Evolutionary conservation across 2,888 invertebrate species (phyloP).

Genomic region (Anaspis maculata): DNA sequence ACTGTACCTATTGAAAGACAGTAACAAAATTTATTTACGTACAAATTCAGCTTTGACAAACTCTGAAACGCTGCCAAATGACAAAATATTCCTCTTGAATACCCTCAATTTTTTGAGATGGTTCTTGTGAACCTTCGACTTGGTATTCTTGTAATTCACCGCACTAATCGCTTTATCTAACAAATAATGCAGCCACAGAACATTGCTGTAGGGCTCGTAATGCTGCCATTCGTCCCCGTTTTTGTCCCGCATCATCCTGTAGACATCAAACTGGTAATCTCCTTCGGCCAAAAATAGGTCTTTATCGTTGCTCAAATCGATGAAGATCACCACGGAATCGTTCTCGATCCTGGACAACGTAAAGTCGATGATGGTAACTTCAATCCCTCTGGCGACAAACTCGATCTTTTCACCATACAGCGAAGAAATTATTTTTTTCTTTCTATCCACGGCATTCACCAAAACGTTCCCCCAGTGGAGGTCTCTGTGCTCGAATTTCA

Average conservation of each 20-base stretch:
- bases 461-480: constrained; percentile 94
- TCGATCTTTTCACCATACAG: constrained; percentile 43
- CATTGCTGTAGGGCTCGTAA: constrained; percentile 78
- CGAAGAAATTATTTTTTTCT: constrained; percentile 45
- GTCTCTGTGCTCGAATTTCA: constrained; percentile 92
- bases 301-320: constrained; percentile 67
- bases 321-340: constrained; percentile 55
- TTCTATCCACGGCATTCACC: constrained; percentile 50
- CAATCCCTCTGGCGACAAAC: constrained; percentile 50
- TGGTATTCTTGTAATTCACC: constrained; percentile 57
- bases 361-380: constrained; percentile 81
- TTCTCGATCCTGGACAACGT: constrained; percentile 71
- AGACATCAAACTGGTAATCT: constrained; percentile 93
- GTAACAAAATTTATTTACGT: too few relatives aligned
- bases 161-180: constrained; percentile 66
- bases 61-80: constrained; percentile 51
- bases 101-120: constrained; percentile 49
- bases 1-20: too few relatives aligned
- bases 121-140: constrained; percentile 53
- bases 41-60: too few relatives aligned
- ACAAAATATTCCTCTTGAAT: constrained; percentile 49
- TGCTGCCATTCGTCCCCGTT: constrained; percentile 76
- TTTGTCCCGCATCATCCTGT: constrained; percentile 76
- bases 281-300: constrained; percentile 74
- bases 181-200: constrained; percentile 87